Evolutionary conservation across 2,888 invertebrate genomes (phyloP), one percentile per base, ranked within the genome.

Genomic region (Alloscopus bannaensis): DNA sequence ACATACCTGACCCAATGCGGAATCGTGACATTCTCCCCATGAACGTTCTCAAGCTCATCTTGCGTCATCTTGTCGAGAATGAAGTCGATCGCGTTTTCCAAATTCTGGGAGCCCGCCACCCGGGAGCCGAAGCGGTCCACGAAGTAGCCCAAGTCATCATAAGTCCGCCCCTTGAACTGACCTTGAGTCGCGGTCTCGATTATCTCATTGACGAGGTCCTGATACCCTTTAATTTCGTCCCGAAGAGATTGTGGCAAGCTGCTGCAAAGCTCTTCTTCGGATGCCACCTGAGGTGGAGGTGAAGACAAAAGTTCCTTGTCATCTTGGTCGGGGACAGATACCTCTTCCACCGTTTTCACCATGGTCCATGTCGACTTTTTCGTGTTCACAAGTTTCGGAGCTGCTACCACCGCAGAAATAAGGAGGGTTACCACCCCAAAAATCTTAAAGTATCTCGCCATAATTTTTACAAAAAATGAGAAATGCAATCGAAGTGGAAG

Each of bases 151-250:
- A 88, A 73, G n/a, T 84, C 77, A 1, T 83, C 57, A 62, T 85
- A 87, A 3, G 86, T 86, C 87, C 89, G 89, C 11, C 90, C 90
- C 87, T 90, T 90, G 83, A 90, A 91, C 6, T 89, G 88, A 3
- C 91, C 91, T 71, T 89, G 87, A 8, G 88, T 84, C 26, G 91
- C 90, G 81, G 90, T 89, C 78, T 89, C 86, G 36, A 92, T 86
- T 85, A 93, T 92, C 81, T 87, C 86, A 69, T 91, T 87, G 26
- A 89, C 90, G 11, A 89, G 87, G 60, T 88, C 87, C 85, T 89
- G 87, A 86, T 92, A 92, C 24, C 90, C 89, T 28, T 89, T 88
- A 83, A 93, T 93, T 88, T 93, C 93, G 36, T 89, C 86, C 45
- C 89, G 87, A 72, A 93, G 87, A 24, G 88, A 87, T 13, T 88